These are phyloP conservation scores for Tachypleus tridentatus DNA, from an alignment of 1,140 invertebrate species.

Conservation along the genomic window DNA sequence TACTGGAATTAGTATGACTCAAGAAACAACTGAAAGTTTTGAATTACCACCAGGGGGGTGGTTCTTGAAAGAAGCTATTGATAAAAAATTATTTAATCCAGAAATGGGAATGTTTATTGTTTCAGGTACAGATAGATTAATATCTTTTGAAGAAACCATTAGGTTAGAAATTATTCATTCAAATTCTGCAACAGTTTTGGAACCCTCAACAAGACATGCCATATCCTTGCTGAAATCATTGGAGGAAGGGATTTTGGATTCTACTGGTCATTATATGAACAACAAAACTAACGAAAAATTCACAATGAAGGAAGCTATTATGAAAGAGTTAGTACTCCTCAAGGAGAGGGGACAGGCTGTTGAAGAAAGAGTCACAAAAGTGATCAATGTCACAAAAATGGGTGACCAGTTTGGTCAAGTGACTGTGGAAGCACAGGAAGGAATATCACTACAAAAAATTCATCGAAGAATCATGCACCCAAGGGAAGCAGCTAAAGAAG, in stretches of 20 bases:
- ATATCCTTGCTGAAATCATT: not conserved
- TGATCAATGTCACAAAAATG: not conserved
- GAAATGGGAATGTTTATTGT: conserved; percentile 59
- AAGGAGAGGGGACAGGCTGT: not conserved
- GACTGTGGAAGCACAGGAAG: not conserved
- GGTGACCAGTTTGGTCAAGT: not conserved
- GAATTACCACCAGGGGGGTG: conserved; percentile 33
- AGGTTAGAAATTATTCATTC: conserved; percentile 24
- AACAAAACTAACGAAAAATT: conserved; percentile 58
- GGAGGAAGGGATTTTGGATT: not conserved
- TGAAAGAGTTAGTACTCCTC: conserved; percentile 31
- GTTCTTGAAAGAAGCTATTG: conserved; percentile 70
- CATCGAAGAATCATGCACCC: conserved; percentile 36
- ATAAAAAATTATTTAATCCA: conserved; percentile 61
- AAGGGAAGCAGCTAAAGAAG: conserved; percentile 53
- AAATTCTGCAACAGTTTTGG: not conserved
- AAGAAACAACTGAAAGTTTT: no score
- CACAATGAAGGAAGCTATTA: conserved; percentile 64
- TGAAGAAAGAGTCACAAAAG: conserved; percentile 10
- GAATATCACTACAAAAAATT: conserved; percentile 9
- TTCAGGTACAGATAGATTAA: conserved; percentile 54
- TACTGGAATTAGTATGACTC: no score
- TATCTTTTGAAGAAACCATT: conserved; percentile 48
- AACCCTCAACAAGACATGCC: not conserved
- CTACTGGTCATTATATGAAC: conserved; percentile 43